Evolutionary conservation across 2,797 vertebrate genomes (phyloP).

Genomic region (Cyclopterus lumpus): DNA sequence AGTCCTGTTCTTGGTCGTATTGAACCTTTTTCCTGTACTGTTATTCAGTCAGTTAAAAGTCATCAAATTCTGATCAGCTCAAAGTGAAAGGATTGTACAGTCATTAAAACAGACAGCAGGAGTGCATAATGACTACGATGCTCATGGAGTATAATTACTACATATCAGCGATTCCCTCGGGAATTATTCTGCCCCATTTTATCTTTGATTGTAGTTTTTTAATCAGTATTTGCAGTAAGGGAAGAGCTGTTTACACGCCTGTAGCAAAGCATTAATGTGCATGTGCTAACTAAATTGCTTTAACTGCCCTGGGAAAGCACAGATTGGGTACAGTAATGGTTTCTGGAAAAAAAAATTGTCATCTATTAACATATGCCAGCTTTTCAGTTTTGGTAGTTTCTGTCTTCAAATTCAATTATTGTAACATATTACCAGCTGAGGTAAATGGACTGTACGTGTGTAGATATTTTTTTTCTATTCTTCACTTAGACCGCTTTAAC

Average conservation of each 20-base stretch:
- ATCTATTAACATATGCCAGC: neutral
- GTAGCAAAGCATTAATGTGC: slow-evolving; percentile 41
- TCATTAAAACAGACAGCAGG: slow-evolving; percentile 37
- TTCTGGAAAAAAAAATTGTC: neutral
- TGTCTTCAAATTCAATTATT: neutral
- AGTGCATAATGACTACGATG: slow-evolving; percentile 17
- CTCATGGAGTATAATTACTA: slow-evolving; percentile 30
- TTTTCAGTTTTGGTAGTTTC: neutral
- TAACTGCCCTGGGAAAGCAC: slow-evolving; percentile 2
- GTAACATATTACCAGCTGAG: neutral
- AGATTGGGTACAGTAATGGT: neutral
- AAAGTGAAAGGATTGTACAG: slow-evolving; percentile 22
- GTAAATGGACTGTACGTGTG: too few relatives aligned
- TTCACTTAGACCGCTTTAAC: too few relatives aligned
- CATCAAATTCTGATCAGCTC: slow-evolving; percentile 3
- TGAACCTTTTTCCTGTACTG: neutral
- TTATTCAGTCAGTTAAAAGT: neutral
- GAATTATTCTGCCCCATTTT: slow-evolving; percentile 49
- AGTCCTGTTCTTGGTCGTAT: neutral
- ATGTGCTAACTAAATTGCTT: slow-evolving; percentile 30
- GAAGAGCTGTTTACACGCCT: slow-evolving; percentile 52
- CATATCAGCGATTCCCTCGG: slow-evolving; percentile 33
- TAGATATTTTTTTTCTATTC: too few relatives aligned
- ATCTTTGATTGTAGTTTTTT: slow-evolving; percentile 46
- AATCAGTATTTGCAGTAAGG: slow-evolving; percentile 50